Evolutionary conservation across 2,113 vertebrate species (phyloP), one percentile per base, ranked within the genome.

Genomic region (Tragelaphus buxtoni): DNA sequence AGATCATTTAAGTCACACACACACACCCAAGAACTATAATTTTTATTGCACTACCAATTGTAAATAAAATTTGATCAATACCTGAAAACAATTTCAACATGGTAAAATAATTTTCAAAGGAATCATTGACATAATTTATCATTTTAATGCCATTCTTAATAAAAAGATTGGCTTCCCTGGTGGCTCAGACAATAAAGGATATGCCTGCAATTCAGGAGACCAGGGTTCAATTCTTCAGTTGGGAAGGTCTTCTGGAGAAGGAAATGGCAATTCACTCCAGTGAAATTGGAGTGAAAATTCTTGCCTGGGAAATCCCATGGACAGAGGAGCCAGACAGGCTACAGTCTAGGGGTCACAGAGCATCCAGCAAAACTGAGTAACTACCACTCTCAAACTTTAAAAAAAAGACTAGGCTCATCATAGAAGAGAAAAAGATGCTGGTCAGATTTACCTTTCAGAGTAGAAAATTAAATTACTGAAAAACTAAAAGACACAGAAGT

Each of bases 381-480:
- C 65, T 39, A 39, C n/a, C 63, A 39, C 2, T 69, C n/a, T 39
- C 18, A 69, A 69, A 39, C n/a, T 69, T 69, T 22, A 69, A 69
- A 69, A 69, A 74, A 76, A 9, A 45, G 42, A 39, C 20, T 51
- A 91, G 17, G 3, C 4, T 88, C 58, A 76, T 60, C 49, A 74
- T 7, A 74, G 69, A 42, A 42, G 22, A 74, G 39, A 20, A 28
- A 83, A 92, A 72, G 79, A 55, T 61, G 94, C 16, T 14, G 76
- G 32, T 79, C 60, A 12, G 12, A 95, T 95, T 88, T 94, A 55
- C 32, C 35, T 95, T 76, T 9, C 42, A 95, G 35, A 56, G 45
- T 76, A 95, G 42, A 97, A 95, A 90, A 69, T 86, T 45, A 93
- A 95, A n/a, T 91, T 95, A 61, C 28, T 28, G 28, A 58, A 96